Conservation (phyloP, 2,888 invertebrate genomes). For the Criorhina ranunculi region DNA sequence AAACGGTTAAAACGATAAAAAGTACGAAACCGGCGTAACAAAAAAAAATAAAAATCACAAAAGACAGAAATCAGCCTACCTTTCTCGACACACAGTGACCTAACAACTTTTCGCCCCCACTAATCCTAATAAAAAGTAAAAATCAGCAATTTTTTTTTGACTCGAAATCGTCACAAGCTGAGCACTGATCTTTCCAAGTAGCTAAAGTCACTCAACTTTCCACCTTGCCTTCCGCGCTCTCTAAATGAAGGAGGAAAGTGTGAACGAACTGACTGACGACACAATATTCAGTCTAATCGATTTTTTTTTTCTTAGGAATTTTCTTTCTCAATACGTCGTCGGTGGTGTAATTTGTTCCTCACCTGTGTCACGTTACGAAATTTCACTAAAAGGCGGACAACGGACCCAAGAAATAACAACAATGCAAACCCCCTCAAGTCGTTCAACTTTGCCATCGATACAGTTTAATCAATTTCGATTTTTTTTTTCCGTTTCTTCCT, state of each 20-base stretch:
- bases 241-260: constrained; percentile 36
- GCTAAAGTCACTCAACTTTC: constrained; percentile 67
- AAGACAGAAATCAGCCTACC: background rate
- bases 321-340: constrained; percentile 31
- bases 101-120: constrained; percentile 18
- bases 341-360: constrained; percentile 45
- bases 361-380: constrained; percentile 65
- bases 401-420: constrained; percentile 49
- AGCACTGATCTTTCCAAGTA: constrained; percentile 33
- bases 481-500: constrained; percentile 38
- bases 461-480: constrained; percentile 73
- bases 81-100: constrained; percentile 33
- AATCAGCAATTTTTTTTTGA: background rate
- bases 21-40: background rate
- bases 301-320: constrained; percentile 39
- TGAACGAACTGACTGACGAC: constrained; percentile 67
- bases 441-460: constrained; percentile 76
- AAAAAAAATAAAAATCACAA: constrained; percentile 18
- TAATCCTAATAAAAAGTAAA: background rate
- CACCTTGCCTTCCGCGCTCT: constrained; percentile 42
- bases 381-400: constrained; percentile 14
- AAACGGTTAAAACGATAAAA: constrained; percentile 27
- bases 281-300: constrained; percentile 51
- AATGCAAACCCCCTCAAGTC: constrained; percentile 60
- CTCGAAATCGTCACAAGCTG: constrained; percentile 30